phyloP scores from a whole-genome alignment of 2,113 vertebrate species.

The Silurus meridionalis region DNA sequence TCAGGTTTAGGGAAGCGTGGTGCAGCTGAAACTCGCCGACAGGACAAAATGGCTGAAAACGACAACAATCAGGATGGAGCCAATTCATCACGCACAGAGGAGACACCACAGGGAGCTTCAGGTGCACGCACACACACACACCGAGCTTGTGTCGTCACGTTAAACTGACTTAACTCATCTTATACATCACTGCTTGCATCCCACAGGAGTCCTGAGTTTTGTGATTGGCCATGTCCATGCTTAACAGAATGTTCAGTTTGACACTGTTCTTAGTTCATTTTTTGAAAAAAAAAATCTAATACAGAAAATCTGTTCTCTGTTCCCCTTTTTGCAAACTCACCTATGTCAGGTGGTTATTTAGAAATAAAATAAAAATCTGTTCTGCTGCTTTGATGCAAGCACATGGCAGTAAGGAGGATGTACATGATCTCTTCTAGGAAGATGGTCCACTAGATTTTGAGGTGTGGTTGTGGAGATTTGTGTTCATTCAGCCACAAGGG shows the following conservation, averaged over 20 bases:
- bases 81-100: constrained; percentile 94
- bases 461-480: too few relatives aligned
- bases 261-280: neutral
- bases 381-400: too few relatives aligned
- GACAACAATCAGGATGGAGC: constrained; percentile 98
- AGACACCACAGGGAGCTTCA: constrained; percentile 96
- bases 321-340: neutral
- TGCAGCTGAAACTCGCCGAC: constrained; percentile 97
- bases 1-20: constrained; percentile 99
- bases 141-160: neutral
- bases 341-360: too few relatives aligned
- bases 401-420: too few relatives aligned
- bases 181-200: neutral
- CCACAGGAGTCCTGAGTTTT: neutral
- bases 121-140: constrained; percentile 59
- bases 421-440: too few relatives aligned
- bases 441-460: too few relatives aligned
- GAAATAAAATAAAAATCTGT: neutral
- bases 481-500: too few relatives aligned
- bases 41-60: constrained; percentile 99
- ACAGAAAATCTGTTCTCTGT: neutral
- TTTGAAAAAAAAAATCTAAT: too few relatives aligned
- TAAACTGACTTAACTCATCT: neutral
- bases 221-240: neutral
- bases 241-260: neutral